Evolutionary conservation across 2,888 invertebrate genomes (phyloP), one percentile per base, ranked within the genome.

Genomic region (Hypomecis punctinalis): DNA sequence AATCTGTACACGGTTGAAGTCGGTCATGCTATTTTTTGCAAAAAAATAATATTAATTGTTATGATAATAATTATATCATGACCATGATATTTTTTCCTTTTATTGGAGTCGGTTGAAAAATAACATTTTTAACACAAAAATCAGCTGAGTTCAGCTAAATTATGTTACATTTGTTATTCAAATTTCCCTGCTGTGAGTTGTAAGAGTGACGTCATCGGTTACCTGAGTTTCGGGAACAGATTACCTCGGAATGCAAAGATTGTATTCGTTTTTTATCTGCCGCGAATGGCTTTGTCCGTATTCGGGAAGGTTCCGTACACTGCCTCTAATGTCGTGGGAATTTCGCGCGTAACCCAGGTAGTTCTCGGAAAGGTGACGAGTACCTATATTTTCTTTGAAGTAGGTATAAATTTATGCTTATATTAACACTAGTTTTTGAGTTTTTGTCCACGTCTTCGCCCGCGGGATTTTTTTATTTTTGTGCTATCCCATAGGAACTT

Each of bases 201-300:
- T 45, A 13, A 6, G 45, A 13, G 65, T 79, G 72, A 80, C 78
- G 81, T 80, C 80, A 80, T 62, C 65, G 69, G 68, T 76, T 77
- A 77, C 76, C 78, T 80, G 80, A 56, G 71, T 72, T 78, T 79
- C 70, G 76, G 78, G 78, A 78, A 77, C 77, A 77, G 81, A 79
- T 81, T 81, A 82, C 75, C 67, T 67, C 61, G 83, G 83, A 75
- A 84, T 81, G 83, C 81, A 76, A 70, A 62, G 66, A 36, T 40
- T 56, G 55, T 43, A 39, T 66, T 70, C 61, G 57, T 67, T 70
- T 69, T 62, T 70, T 70, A 65, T 67, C 56, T 60, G 46, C 56
- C 40, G 48, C 65, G 57, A 70, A 67, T 60, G 68, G 57, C 65
- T 66, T 64, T 69, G 67, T 61, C n/a, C 46, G 43, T 43, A 42